Conservation (phyloP, 2,888 invertebrate species). For the Thecocarcelia acutangulata region DNA sequence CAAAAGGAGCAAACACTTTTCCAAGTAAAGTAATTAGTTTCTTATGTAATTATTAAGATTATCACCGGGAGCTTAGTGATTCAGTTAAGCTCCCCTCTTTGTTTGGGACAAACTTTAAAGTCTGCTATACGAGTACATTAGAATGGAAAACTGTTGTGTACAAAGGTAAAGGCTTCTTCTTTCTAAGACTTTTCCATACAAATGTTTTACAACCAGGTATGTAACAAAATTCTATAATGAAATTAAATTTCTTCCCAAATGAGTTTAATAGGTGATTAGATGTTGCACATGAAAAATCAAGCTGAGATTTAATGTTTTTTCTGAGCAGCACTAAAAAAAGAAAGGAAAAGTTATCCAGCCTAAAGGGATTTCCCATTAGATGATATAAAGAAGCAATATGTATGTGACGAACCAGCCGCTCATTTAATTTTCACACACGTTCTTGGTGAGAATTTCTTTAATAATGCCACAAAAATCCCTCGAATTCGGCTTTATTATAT, state of each 20-base stretch:
- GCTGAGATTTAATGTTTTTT: slow-evolving; percentile 43
- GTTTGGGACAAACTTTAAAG: neutral
- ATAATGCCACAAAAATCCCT: slow-evolving; percentile 49
- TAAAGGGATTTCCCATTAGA: slow-evolving; percentile 41
- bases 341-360: neutral
- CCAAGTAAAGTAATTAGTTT: slow-evolving; percentile 78
- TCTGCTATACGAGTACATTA: neutral
- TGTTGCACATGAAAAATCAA: slow-evolving; percentile 15
- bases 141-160: neutral
- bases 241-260: slow-evolving; percentile 67
- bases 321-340: neutral
- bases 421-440: slow-evolving; percentile 18
- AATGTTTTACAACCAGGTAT: neutral
- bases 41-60: slow-evolving; percentile 78
- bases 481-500: slow-evolving; percentile 35
- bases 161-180: too few relatives aligned
- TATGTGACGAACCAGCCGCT: neutral
- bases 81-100: neutral
- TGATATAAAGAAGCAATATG: slow-evolving; percentile 22
- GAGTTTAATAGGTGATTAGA: slow-evolving; percentile 61
- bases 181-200: neutral
- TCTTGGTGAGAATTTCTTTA: slow-evolving; percentile 48
- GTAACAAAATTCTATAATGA: slow-evolving; percentile 57
- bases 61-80: slow-evolving; percentile 47
- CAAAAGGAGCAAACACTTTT: slow-evolving; percentile 46